Base-by-base conservation (phyloP, 2,113 vertebrate species). In the Ochotona curzoniae region DNA sequence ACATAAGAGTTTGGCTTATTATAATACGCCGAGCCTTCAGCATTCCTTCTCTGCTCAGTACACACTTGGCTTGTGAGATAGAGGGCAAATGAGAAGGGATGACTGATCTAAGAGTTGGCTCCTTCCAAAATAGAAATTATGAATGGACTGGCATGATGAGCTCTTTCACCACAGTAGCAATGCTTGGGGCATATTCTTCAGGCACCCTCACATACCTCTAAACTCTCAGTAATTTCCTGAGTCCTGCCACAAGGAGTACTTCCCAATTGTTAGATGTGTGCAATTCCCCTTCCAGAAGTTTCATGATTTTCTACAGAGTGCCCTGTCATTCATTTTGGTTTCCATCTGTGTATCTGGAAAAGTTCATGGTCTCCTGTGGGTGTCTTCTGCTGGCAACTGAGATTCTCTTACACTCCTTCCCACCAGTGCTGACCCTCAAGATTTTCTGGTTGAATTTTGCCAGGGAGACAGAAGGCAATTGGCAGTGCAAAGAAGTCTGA, bases 361-460 rank as follows among this genome's bases (percentile, higher is more conserved):
- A 1, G 5, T 2, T 71, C 44, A 8, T 1, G 35, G 14, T 64
- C 60, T 67, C 64, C 83, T 38, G 0, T 73, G 26, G 15, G 1
- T 32, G 23, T 17, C 69, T 81, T 47, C 20, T 7, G 1, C 57
- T 44, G 35, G 32, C 26, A 63, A 32, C 54, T 54, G 12, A 66
- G 49, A 74, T 20, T 7, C 64, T 26, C 73, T 87, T 49, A 74
- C 67, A 84, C 26, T 20, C 54, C 25, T 69, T 57, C 47, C 35
- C 47, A 32, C 49, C 6, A 12, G 18, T 67, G 32, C 11, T 81
- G 35, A 80, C 47, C 47, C 79, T 74, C 26, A 67, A 14, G 8
- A 5, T 49, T 51, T 81, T 80, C 44, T 21, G n/a, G 86, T 12
- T 87, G 38, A 69, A 91, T 70, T 32, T 26, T 92, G 80, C 18